These are phyloP conservation scores for Rhinoraja longicauda DNA, from an alignment of 2,797 vertebrate genomes.

Conservation along the genomic window DNA sequence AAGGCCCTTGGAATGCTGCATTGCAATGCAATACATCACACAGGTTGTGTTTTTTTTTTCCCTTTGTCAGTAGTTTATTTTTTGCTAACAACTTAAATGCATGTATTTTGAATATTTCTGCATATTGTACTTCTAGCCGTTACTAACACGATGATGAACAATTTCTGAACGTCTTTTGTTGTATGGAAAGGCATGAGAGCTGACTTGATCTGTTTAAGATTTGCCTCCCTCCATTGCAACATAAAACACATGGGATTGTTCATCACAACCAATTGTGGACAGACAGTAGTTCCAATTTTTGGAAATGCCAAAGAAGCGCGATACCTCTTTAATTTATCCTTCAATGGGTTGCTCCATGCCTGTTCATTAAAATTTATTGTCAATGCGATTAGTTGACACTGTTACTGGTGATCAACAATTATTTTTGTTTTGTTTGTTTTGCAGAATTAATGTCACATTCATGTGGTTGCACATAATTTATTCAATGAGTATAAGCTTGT, in stretches of 20 bases:
- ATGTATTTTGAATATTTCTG: neutral
- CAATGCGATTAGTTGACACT: neutral
- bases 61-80: neutral
- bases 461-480: neutral
- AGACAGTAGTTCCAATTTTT: neutral
- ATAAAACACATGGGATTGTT: constrained; percentile 4
- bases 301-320: neutral
- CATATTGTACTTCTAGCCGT: neutral
- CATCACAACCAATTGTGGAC: neutral
- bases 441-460: neutral
- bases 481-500: neutral
- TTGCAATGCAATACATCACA: constrained; percentile 23
- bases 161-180: neutral
- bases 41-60: neutral
- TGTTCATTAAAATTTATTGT: constrained; percentile 25
- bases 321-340: neutral
- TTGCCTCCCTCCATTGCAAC: neutral
- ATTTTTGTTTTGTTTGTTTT: neutral
- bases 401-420: neutral
- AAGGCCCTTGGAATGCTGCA: constrained; percentile 26
- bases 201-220: neutral
- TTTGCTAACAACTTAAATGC: constrained; percentile 20
- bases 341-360: neutral
- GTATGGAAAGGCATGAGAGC: neutral
- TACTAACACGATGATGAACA: neutral